phyloP scores from a whole-genome alignment of 2,888 invertebrate genomes.

The Spicauda simplicius region DNA sequence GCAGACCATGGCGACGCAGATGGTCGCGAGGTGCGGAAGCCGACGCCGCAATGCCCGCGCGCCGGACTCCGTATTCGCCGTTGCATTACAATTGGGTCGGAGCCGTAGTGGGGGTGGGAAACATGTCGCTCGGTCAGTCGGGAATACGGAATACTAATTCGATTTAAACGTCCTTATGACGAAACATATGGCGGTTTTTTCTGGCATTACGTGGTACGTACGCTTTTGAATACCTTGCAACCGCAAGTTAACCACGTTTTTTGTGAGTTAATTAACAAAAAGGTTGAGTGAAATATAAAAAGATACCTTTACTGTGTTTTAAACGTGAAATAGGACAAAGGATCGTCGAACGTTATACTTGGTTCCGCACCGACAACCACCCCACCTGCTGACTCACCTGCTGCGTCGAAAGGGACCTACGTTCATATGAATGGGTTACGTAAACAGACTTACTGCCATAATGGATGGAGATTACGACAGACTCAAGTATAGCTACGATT shows the following conservation, averaged over 20 bases:
- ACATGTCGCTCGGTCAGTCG: conserved; percentile 77
- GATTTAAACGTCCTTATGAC: conserved; percentile 19
- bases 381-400: conserved; percentile 83
- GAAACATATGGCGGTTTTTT: conserved; percentile 4
- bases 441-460: conserved; percentile 20
- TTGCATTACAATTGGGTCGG: conserved; percentile 81
- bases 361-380: conserved; percentile 74
- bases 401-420: conserved; percentile 44
- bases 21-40: conserved; percentile 58
- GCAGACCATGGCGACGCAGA: conserved; percentile 75
- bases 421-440: conserved; percentile 32
- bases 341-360: conserved; percentile 44
- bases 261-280: not conserved
- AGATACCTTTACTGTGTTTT: conserved; percentile 3
- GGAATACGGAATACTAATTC: conserved; percentile 67
- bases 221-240: not conserved
- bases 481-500: conserved; percentile 7
- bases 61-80: conserved; percentile 67
- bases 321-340: conserved; percentile 40
- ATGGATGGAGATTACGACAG: conserved; percentile 12
- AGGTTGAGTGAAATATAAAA: not conserved
- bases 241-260: not conserved
- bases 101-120: conserved; percentile 81
- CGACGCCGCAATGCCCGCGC: conserved; percentile 59
- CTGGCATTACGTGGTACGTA: not conserved